Conservation (phyloP, 2,888 invertebrate genomes). For the Tachystola acroxantha region DNA sequence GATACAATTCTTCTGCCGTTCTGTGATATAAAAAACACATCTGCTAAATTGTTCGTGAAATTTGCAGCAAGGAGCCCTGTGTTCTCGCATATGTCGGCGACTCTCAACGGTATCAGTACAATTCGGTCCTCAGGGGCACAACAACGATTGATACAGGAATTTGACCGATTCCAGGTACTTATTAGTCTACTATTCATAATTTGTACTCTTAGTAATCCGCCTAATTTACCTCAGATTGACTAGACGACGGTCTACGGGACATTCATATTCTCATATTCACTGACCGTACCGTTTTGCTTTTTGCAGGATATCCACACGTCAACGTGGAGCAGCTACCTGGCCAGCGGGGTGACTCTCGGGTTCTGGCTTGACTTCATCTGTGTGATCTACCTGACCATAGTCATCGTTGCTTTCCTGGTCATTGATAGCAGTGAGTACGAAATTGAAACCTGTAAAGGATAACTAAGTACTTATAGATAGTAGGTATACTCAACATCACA, state of each 20-base stretch:
- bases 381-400: constrained; percentile 81
- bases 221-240: neutral
- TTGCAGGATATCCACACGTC: constrained; percentile 83
- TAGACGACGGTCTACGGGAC: no score
- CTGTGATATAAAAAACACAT: neutral
- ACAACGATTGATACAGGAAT: constrained; percentile 84
- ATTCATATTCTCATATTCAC: no score
- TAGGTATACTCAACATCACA: no score
- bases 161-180: constrained; percentile 83
- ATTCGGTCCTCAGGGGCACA: constrained; percentile 90
- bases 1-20: no score
- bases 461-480: no score
- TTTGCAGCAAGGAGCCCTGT: constrained; percentile 90
- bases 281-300: no score
- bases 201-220: neutral
- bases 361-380: constrained; percentile 87
- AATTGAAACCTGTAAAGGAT: neutral
- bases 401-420: constrained; percentile 83
- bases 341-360: constrained; percentile 84
- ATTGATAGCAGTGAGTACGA: constrained; percentile 67
- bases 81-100: constrained; percentile 93
- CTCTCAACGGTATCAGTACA: constrained; percentile 90
- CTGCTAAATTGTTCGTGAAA: neutral
- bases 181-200: no score
- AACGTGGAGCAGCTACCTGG: constrained; percentile 84